A percentile compares a stretch with the other conserved stretches of the same genome.
phyloP scores from a whole-genome alignment of 2,113 vertebrate genomes.

The Blennius ocellaris region DNA sequence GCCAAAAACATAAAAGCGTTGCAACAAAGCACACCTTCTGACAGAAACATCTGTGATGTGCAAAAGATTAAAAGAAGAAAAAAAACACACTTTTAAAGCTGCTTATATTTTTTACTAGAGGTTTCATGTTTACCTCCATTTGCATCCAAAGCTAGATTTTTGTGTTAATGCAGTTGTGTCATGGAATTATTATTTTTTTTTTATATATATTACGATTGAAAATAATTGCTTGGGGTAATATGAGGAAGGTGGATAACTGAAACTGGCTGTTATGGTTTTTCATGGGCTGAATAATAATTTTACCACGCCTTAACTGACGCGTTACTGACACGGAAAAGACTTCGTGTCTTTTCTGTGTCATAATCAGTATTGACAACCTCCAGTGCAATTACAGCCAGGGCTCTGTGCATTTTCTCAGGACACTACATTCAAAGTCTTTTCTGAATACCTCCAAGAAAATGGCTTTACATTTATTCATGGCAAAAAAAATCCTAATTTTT shows the following conservation, averaged over 20 bases:
- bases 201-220: too few species aligned
- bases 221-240: too few species aligned
- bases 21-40: slow-evolving; percentile 55
- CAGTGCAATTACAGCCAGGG: neutral
- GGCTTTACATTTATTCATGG: slow-evolving; percentile 21
- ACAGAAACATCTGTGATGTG: slow-evolving; percentile 39
- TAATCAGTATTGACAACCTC: slow-evolving; percentile 8
- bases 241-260: too few species aligned
- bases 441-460: slow-evolving; percentile 9
- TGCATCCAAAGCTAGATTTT: too few species aligned
- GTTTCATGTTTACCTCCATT: too few species aligned
- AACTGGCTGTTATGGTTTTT: too few species aligned
- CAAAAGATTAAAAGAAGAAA: too few species aligned
- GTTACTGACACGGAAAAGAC: neutral
- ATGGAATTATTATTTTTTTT: too few species aligned
- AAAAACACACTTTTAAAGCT: too few species aligned
- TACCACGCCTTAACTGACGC: neutral
- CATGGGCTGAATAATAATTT: neutral
- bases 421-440: slow-evolving; percentile 9
- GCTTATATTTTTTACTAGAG: too few species aligned
- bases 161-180: too few species aligned
- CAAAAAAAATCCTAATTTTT: slow-evolving; percentile 24
- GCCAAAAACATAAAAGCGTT: slow-evolving; percentile 53
- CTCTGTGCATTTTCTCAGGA: neutral
- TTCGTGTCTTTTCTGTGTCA: too few species aligned